Conservation (phyloP, 2,888 invertebrate genomes). For the Beris morrisii region DNA sequence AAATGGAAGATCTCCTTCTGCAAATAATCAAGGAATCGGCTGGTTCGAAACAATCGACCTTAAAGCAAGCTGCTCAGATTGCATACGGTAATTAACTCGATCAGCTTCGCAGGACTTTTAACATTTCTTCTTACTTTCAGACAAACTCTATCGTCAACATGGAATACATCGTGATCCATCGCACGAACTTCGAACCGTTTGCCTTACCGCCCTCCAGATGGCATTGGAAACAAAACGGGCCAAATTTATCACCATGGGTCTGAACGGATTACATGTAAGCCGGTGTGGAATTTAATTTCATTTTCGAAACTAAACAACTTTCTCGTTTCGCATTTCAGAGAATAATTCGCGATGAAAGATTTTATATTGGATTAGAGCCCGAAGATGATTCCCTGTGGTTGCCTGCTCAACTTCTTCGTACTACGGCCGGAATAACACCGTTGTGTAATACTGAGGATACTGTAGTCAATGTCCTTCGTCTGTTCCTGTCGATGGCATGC, state of each 20-base stretch:
- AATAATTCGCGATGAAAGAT: slow-evolving; percentile 87
- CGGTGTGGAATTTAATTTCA: background rate
- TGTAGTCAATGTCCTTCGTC: slow-evolving; percentile 70
- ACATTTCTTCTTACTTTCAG: slow-evolving; percentile 56
- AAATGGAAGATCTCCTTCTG: slow-evolving; percentile 85
- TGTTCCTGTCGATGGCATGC: slow-evolving; percentile 84
- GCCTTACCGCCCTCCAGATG: slow-evolving; percentile 81
- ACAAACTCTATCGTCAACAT: slow-evolving; percentile 79
- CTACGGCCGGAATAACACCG: slow-evolving; percentile 65
- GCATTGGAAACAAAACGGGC: slow-evolving; percentile 86
- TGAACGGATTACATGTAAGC: slow-evolving; percentile 89
- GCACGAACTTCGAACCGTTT: slow-evolving; percentile 80
- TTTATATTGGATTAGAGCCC: slow-evolving; percentile 86
- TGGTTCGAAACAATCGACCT: slow-evolving; percentile 69
- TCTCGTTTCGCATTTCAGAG: slow-evolving; percentile 61
- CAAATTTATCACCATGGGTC: slow-evolving; percentile 78
- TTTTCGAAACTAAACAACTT: background rate
- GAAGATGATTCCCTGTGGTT: slow-evolving; percentile 92
- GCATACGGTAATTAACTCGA: slow-evolving; percentile 77
- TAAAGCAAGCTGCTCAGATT: slow-evolving; percentile 83
- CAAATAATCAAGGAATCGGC: slow-evolving; percentile 84
- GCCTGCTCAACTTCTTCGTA: slow-evolving; percentile 85
- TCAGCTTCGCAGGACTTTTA: slow-evolving; percentile 26
- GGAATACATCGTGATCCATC: slow-evolving; percentile 77
- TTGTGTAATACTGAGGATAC: slow-evolving; percentile 78